Base-by-base conservation (phyloP, 2,797 vertebrate genomes). In the Zalophus californianus region DNA sequence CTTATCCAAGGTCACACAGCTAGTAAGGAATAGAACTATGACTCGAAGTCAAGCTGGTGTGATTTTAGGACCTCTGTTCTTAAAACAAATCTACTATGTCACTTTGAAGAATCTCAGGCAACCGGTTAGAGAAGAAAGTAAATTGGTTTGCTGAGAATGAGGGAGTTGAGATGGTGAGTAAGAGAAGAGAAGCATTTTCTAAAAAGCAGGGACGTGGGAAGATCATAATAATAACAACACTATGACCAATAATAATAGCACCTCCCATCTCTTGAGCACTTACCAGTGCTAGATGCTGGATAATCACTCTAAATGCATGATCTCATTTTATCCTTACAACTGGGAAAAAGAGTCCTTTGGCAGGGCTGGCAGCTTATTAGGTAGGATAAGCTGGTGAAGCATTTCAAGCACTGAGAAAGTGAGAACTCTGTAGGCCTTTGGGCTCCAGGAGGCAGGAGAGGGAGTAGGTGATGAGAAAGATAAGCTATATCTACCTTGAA, bases 71-170 rank as follows among this genome's bases (percentile, higher is more conserved):
- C 18, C 9, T 73, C 35, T 64, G 13, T 90, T 83, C 32, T 82
- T 83, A 77, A 73, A 13, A 13, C 18, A 10, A 79, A 41, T 56
- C 10, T 78, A 94, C 25, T 38, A 7, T 73, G 18, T 93, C 86
- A 92, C 27, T 54, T 92, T 54, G 32, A 90, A 96, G 41, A 92
- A 23, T 83, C 23, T 68, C 38, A 77, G 79, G 29, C 27, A 29
- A 68, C 21, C 80, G 41, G 15, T 94, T 86, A 77, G 1, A 72
- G 80, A 41, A 88, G 38, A 85, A 89, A 75, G 29, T 68, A 35
- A 90, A 8, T 58, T 75, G 41, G 15, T 73, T 87, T 75, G 25
- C 68, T 89, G 41, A 92, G 44, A 72, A 94, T 44, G 64, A 97
- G 1, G 3, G 8, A 91, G 66, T 48, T 86, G 85, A 88, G 27